Percentiles rank a stretch among this genome's conserved stretches.
These are phyloP conservation scores for Tetragnatha versicolor DNA, from an alignment of 1,140 invertebrate genomes.

Conservation along the genomic window DNA sequence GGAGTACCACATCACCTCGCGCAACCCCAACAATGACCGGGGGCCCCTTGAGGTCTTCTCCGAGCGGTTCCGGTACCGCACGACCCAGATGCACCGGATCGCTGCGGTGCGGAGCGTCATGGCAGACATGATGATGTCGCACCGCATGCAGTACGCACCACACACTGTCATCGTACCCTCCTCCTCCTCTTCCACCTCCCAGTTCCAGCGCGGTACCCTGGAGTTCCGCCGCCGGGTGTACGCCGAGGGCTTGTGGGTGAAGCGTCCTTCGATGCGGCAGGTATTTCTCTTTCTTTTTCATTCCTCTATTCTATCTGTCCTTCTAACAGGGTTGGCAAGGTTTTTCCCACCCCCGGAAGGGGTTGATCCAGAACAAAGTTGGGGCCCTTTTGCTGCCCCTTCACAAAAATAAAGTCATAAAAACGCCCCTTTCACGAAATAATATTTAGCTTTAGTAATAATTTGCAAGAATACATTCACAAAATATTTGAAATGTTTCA, in stretches of 20 bases:
- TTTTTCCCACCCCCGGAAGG: too few relatives aligned
- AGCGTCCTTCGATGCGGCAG: conserved; percentile 68
- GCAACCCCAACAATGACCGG: too few relatives aligned
- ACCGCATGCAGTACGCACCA: conserved; percentile 42
- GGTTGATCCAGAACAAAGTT: too few relatives aligned
- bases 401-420: too few relatives aligned
- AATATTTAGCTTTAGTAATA: too few relatives aligned
- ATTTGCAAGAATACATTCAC: too few relatives aligned
- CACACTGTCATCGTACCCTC: conserved; percentile 20
- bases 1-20: not conserved
- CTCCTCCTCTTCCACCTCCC: conserved; percentile 11
- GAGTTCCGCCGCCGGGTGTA: conserved; percentile 76
- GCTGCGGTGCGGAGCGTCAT: not conserved
- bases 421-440: too few relatives aligned
- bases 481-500: too few relatives aligned
- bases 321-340: too few relatives aligned
- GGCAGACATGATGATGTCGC: not conserved
- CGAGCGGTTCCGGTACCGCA: not conserved
- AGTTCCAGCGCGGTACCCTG: conserved; percentile 8
- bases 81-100: not conserved
- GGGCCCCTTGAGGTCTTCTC: not conserved
- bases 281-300: too few relatives aligned
- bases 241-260: conserved; percentile 77
- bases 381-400: too few relatives aligned
- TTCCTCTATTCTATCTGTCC: too few relatives aligned